Evolutionary conservation across 2,113 vertebrate species (phyloP).

Genomic region (Sinocyclocheilus anshuiensis): DNA sequence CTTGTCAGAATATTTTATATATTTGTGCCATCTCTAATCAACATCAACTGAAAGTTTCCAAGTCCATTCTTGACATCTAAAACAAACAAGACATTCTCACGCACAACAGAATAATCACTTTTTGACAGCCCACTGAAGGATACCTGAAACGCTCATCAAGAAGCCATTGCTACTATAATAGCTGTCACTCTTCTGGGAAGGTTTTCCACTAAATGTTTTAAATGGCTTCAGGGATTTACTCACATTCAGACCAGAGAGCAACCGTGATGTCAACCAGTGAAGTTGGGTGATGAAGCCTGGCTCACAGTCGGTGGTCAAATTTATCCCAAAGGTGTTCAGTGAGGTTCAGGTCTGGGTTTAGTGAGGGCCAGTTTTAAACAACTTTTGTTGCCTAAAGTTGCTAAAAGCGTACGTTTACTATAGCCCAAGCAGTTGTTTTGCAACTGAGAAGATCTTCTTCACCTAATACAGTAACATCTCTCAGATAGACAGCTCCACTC

Average conservation of each 20-base stretch:
- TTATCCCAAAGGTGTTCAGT: neutral
- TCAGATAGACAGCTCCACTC: conserved; percentile 55
- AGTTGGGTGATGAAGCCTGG: neutral
- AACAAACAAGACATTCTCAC: conserved; percentile 64
- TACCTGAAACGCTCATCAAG: conserved; percentile 37
- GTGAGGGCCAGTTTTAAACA: neutral
- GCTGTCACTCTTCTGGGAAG: neutral
- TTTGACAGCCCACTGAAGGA: conserved; percentile 45
- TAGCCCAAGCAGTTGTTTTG: no score
- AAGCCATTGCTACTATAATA: neutral
- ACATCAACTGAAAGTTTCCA: conserved; percentile 64
- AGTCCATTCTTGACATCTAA: conserved; percentile 63
- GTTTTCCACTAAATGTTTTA: neutral
- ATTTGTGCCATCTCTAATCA: conserved; percentile 62
- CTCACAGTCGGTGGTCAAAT: neutral
- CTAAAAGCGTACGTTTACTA: neutral
- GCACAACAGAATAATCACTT: conserved; percentile 53
- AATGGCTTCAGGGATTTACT: neutral
- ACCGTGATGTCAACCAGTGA: neutral
- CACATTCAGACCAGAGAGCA: neutral
- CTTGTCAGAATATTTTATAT: conserved; percentile 55
- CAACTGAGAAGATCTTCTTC: neutral
- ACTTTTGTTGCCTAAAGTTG: no score
- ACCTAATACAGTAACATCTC: conserved; percentile 44
- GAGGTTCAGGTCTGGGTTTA: neutral